Evolutionary conservation across 2,113 vertebrate genomes (phyloP).

Genomic region (Lepidothrix coronata): DNA sequence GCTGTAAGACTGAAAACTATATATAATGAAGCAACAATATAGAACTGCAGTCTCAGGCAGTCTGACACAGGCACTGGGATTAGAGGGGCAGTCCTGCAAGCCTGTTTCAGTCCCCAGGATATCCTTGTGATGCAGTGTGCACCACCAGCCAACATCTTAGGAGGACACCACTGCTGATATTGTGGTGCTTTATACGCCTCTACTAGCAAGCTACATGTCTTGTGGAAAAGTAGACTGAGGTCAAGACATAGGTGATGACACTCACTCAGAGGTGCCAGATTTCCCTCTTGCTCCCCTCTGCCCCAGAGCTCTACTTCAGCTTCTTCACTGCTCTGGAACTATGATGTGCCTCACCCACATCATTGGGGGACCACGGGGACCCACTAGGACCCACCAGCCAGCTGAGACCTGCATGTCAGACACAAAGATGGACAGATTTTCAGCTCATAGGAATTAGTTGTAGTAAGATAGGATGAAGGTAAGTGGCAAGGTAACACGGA

Average conservation of each 20-base stretch:
- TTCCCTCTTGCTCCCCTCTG: neutral
- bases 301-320: neutral
- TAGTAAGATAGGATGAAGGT: neutral
- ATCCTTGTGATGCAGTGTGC: neutral
- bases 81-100: neutral
- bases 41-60: neutral
- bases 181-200: accelerated
- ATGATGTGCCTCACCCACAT: neutral
- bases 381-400: neutral
- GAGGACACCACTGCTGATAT: neutral
- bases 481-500: neutral
- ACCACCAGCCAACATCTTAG: neutral
- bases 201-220: accelerated
- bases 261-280: neutral
- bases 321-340: neutral
- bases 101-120: neutral
- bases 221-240: neutral
- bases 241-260: accelerated
- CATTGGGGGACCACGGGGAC: neutral
- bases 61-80: neutral
- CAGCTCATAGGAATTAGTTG: accelerated
- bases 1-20: neutral
- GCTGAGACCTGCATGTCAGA: neutral
- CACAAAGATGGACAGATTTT: neutral
- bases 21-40: neutral